Conservation (phyloP, 2,113 vertebrate genomes). For the Hiodon tergisus region DNA sequence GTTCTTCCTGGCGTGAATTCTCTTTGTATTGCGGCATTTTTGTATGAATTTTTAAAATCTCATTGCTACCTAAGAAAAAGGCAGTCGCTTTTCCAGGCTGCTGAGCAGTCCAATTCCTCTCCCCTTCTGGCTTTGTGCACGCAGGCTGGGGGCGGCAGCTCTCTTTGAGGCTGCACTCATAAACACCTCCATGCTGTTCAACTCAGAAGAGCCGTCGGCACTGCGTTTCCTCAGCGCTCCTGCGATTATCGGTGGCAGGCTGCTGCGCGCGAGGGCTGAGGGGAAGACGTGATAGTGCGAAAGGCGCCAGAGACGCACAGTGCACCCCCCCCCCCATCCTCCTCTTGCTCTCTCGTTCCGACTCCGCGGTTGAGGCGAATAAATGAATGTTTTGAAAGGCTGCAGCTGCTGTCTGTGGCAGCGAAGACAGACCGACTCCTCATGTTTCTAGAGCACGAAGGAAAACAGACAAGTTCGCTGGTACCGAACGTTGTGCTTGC, state of each 20-base stretch:
- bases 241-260: slow-evolving; percentile 24
- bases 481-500: not conserved
- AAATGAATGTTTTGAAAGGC: slow-evolving; percentile 25
- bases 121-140: slow-evolving; percentile 8
- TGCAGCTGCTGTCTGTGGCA: slow-evolving; percentile 23
- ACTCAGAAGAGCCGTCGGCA: slow-evolving; percentile 18
- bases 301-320: not conserved
- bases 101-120: not conserved
- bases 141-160: slow-evolving; percentile 14
- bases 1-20: not conserved
- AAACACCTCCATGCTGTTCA: slow-evolving; percentile 17
- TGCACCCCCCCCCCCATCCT: not conserved
- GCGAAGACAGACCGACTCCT: slow-evolving; percentile 16
- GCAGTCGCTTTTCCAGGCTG: not conserved
- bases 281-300: slow-evolving; percentile 8
- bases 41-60: slow-evolving; percentile 13
- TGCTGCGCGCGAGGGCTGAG: slow-evolving; percentile 15
- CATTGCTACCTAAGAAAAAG: slow-evolving; percentile 1
- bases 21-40: slow-evolving; percentile 3
- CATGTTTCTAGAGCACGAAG: slow-evolving; percentile 11
- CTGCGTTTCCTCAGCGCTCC: slow-evolving; percentile 11
- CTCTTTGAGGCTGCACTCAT: slow-evolving; percentile 24
- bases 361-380: slow-evolving; percentile 20
- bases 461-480: slow-evolving; percentile 10
- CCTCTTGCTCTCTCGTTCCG: not conserved